Conservation (phyloP, 1,140 invertebrate genomes). For the Penaeus japonicus region DNA sequence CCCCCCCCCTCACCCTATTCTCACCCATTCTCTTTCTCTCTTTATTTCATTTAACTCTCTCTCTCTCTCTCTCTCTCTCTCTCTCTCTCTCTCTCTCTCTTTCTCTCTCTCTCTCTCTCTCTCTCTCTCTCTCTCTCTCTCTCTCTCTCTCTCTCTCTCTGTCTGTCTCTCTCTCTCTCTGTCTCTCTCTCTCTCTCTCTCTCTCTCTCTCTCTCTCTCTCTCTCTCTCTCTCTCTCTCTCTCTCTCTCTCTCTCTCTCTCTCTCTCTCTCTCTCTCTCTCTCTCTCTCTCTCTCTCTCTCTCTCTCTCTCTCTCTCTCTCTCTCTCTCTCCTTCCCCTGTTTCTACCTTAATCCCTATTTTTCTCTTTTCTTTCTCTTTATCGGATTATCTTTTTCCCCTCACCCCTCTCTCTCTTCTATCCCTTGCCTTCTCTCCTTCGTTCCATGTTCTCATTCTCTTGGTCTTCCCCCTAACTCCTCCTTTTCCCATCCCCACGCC, state of each 20-base stretch:
- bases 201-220: neutral
- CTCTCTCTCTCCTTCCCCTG: neutral
- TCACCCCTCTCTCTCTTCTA: too few relatives aligned
- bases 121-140: constrained; percentile 1
- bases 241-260: neutral
- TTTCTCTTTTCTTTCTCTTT: neutral
- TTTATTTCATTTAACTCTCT: neutral
- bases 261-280: neutral
- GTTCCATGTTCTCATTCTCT: too few relatives aligned
- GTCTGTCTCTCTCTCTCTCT: too few relatives aligned
- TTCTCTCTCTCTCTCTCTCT: neutral
- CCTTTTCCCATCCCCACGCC: too few relatives aligned
- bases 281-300: constrained; percentile 7
- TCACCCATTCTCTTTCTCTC: too few relatives aligned
- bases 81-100: neutral
- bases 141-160: constrained; percentile 7
- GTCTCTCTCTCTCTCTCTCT: constrained; percentile 2
- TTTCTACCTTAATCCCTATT: neutral
- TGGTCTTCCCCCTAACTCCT: too few relatives aligned
- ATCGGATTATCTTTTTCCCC: too few relatives aligned
- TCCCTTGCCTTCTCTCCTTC: too few relatives aligned
- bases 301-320: constrained; percentile 9
- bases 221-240: neutral
- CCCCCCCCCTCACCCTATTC: too few relatives aligned
- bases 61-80: neutral